A percentile compares a stretch with the other conserved stretches of the same genome.
Conservation (phyloP, 2,888 invertebrate species). For the Rotaria socialis region DNA sequence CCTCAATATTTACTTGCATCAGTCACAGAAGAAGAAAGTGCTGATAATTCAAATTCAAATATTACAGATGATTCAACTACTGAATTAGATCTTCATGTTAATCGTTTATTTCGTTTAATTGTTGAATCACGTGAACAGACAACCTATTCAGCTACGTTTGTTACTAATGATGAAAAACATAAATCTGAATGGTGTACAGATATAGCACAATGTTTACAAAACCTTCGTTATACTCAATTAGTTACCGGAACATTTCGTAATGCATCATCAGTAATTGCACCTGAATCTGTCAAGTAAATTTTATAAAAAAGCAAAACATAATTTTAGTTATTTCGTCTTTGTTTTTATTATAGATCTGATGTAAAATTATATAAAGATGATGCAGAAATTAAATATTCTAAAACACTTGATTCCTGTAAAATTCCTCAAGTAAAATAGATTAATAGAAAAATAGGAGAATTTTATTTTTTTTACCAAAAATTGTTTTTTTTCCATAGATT, state of each 20-base stretch:
- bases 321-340: slow-evolving; percentile 35
- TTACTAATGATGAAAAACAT: slow-evolving; percentile 37
- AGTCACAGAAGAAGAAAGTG: background rate
- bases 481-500: slow-evolving; percentile 66
- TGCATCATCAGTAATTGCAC: slow-evolving; percentile 72
- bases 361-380: slow-evolving; percentile 83
- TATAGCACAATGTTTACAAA: slow-evolving; percentile 85
- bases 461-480: background rate
- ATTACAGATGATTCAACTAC: background rate
- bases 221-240: slow-evolving; percentile 80
- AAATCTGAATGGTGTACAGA: slow-evolving; percentile 90
- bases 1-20: slow-evolving; percentile 1
- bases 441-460: background rate
- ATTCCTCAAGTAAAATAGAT: slow-evolving; percentile 62
- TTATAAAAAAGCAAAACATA: background rate
- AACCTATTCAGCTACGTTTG: background rate
- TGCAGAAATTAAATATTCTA: slow-evolving; percentile 76
- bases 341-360: slow-evolving; percentile 65
- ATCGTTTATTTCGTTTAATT: slow-evolving; percentile 28
- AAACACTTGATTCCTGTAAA: slow-evolving; percentile 84
- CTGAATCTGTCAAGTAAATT: slow-evolving; percentile 67
- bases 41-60: background rate
- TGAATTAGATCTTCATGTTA: background rate
- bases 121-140: slow-evolving; percentile 30
- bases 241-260: slow-evolving; percentile 67